A percentile compares a stretch with the other conserved stretches of the same genome.
phyloP scores from a whole-genome alignment of 1,140 invertebrate species.

The Drosophila lini region DNA sequence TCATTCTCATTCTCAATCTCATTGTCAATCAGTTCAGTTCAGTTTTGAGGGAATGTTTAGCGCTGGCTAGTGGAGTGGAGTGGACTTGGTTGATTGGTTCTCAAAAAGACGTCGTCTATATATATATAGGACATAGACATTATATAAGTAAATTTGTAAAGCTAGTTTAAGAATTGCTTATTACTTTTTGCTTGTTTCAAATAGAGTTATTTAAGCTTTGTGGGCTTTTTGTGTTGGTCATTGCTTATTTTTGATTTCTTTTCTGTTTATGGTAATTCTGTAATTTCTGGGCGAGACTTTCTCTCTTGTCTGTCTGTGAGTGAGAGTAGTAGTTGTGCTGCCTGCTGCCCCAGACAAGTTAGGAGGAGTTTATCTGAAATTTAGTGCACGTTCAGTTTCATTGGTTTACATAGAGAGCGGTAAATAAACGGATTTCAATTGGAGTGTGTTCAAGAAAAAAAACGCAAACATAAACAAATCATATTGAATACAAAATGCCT shows the following conservation, averaged over 20 bases:
- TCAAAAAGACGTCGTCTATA: constrained; percentile 62
- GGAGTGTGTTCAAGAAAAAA: constrained; percentile 58
- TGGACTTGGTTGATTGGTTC: constrained; percentile 62
- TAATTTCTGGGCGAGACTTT: constrained; percentile 66
- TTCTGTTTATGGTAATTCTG: constrained; percentile 58
- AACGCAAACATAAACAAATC: constrained; percentile 73
- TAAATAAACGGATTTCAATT: constrained; percentile 48
- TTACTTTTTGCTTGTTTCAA: constrained; percentile 60
- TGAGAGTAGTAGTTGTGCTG: constrained; percentile 79
- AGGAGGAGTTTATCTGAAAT: constrained; percentile 83
- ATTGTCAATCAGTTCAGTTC: constrained; percentile 48
- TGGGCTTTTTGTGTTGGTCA: constrained; percentile 44
- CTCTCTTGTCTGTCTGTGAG: constrained; percentile 76
- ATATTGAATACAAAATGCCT: constrained; percentile 78
- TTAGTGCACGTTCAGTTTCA: constrained; percentile 84
- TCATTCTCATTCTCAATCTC: constrained; percentile 47
- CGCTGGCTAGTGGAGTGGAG: constrained; percentile 71
- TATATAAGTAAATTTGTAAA: constrained; percentile 59
- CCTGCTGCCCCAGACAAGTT: constrained; percentile 81
- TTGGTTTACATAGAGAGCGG: constrained; percentile 56
- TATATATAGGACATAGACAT: constrained; percentile 70
- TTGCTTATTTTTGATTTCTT: constrained; percentile 51
- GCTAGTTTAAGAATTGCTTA: constrained; percentile 61
- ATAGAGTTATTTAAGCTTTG: constrained; percentile 29
- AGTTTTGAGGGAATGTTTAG: constrained; percentile 69